Percentiles rank a stretch among this genome's conserved stretches.
phyloP scores from a whole-genome alignment of 2,797 vertebrate genomes.

The Sebastes matsubarae region DNA sequence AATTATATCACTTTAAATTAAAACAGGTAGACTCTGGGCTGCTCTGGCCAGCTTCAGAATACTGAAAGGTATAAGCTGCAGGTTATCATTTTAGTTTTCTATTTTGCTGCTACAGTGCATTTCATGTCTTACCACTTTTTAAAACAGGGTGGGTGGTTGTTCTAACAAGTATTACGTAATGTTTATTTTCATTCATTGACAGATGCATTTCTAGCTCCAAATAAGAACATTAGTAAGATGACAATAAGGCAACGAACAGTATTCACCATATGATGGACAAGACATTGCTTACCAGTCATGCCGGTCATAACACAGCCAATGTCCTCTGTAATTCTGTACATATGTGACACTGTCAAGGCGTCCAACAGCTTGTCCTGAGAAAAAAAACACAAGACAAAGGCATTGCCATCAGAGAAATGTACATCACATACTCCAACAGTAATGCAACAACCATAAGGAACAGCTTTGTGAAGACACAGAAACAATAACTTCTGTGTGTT shows the following conservation, averaged over 20 bases:
- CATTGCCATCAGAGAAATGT: background rate
- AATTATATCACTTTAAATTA: background rate
- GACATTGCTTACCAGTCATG: conserved; percentile 86
- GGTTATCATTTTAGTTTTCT: background rate
- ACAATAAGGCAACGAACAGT: background rate
- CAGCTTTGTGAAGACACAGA: background rate
- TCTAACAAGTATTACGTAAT: background rate
- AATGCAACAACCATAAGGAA: background rate
- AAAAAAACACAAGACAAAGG: conserved; percentile 4
- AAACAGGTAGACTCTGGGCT: background rate
- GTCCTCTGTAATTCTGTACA: conserved; percentile 94
- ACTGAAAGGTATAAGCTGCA: background rate
- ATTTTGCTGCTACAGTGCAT: background rate
- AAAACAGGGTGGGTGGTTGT: background rate
- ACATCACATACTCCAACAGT: background rate
- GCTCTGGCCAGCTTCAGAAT: background rate
- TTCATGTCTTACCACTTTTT: background rate
- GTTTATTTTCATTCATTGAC: background rate
- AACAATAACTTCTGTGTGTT: background rate
- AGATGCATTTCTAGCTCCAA: background rate
- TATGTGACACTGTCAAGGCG: conserved; percentile 89
- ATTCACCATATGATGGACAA: background rate
- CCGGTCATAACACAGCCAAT: conserved; percentile 97
- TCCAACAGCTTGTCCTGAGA: conserved; percentile 93
- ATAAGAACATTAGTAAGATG: background rate